These are phyloP conservation scores for Ditula angustiorana DNA, from an alignment of 2,888 invertebrate genomes.

Conservation along the genomic window DNA sequence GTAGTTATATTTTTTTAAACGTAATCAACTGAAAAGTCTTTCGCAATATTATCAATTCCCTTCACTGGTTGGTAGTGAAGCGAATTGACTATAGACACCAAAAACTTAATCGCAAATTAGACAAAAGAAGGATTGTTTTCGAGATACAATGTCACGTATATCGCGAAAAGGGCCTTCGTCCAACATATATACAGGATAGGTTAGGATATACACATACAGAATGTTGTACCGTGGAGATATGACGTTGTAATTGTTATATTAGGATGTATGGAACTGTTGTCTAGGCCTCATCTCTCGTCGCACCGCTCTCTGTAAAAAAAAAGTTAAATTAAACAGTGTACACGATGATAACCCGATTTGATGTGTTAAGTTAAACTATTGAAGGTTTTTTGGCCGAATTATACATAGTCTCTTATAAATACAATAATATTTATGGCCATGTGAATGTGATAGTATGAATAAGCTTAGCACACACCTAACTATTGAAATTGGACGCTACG, in stretches of 20 bases:
- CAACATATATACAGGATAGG: conserved; percentile 33
- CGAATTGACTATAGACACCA: conserved; percentile 48
- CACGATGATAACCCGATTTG: too few relatives aligned
- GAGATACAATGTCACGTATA: conserved; percentile 33
- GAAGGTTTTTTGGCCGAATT: too few relatives aligned
- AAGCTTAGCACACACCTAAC: too few relatives aligned
- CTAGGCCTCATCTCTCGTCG: conserved; percentile 74
- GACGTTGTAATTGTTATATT: conserved; percentile 56
- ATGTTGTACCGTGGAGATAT: conserved; percentile 57
- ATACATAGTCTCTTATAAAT: too few relatives aligned
- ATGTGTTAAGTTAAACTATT: background rate
- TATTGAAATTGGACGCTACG: too few relatives aligned
- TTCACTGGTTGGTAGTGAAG: conserved; percentile 64
- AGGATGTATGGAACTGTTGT: conserved; percentile 63
- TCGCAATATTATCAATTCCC: conserved; percentile 55
- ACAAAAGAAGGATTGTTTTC: conserved; percentile 27
- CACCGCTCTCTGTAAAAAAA: conserved; percentile 63
- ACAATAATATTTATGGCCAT: too few relatives aligned
- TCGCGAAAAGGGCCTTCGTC: conserved; percentile 21
- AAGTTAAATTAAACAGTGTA: conserved; percentile 2
- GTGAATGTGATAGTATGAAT: too few relatives aligned
- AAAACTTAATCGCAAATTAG: conserved; percentile 25
- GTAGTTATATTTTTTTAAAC: conserved; percentile 47
- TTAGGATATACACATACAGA: conserved; percentile 46
- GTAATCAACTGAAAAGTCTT: conserved; percentile 50